Percentiles rank a stretch among this genome's conserved stretches.
These are phyloP conservation scores for Sinodicranocentrus sp. DNA, from an alignment of 2,888 invertebrate genomes.

Conservation along the genomic window DNA sequence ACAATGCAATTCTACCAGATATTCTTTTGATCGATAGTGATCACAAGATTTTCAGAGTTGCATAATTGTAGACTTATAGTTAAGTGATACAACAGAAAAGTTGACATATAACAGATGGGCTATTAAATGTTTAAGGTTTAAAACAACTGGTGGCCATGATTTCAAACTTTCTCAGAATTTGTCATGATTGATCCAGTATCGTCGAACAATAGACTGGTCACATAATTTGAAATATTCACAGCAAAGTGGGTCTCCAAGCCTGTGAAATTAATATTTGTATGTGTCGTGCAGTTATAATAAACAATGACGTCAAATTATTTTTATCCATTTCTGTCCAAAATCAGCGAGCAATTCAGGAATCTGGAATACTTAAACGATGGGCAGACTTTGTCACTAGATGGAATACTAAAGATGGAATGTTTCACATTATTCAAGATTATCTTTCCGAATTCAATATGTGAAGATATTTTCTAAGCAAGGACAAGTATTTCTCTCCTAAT, in stretches of 20 bases:
- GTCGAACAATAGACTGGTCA: not conserved
- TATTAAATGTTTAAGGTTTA: no score
- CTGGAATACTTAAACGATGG: not conserved
- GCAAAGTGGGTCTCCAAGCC: conserved; percentile 8
- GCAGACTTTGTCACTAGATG: no score
- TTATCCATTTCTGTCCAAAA: conserved; percentile 9
- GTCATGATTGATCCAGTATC: not conserved
- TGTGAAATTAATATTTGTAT: not conserved
- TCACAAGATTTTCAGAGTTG: no score
- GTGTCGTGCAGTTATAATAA: not conserved
- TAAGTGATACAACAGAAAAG: no score
- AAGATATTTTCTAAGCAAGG: no score
- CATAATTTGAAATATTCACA: conserved; percentile 1
- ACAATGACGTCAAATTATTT: not conserved
- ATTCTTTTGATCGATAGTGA: not conserved
- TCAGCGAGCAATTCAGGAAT: not conserved
- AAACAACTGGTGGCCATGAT: no score
- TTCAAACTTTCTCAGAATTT: not conserved
- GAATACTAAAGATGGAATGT: not conserved
- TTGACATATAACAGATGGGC: no score
- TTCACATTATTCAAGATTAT: not conserved
- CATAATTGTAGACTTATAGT: no score
- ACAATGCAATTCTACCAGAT: not conserved
- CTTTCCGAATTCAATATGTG: not conserved
- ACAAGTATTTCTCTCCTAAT: no score